Conservation (phyloP, 1,140 invertebrate species). For the Cydia fagiglandana region DNA sequence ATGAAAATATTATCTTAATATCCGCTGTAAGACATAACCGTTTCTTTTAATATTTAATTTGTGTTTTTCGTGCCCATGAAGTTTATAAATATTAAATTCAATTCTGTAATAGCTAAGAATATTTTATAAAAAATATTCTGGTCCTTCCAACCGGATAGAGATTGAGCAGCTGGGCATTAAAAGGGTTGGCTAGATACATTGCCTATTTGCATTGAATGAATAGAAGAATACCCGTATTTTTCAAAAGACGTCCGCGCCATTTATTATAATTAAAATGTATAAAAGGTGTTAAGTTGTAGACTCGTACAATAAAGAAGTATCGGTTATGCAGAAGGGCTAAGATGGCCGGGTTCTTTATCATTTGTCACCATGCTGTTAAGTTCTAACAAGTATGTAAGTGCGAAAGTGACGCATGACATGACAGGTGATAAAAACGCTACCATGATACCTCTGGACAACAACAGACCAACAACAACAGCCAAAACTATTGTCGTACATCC, state of each 20-base stretch:
- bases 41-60: background rate
- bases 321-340: background rate
- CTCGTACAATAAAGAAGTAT: background rate
- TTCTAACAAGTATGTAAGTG: too few relatives aligned
- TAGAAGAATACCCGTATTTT: background rate
- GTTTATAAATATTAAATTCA: too few relatives aligned
- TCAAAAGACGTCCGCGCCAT: constrained; percentile 1
- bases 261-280: background rate
- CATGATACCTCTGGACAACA: too few relatives aligned
- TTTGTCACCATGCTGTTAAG: too few relatives aligned
- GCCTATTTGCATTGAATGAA: constrained; percentile 13
- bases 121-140: background rate
- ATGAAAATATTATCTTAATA: too few relatives aligned
- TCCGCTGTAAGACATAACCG: background rate
- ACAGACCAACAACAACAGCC: too few relatives aligned
- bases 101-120: too few relatives aligned
- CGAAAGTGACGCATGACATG: too few relatives aligned
- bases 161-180: constrained; percentile 5
- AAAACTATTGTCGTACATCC: too few relatives aligned
- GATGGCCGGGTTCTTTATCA: too few relatives aligned
- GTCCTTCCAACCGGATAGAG: background rate
- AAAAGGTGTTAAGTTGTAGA: constrained; percentile 6
- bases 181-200: constrained; percentile 15
- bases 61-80: background rate
- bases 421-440: too few relatives aligned